Conservation (phyloP, 2,888 invertebrate species). For the Malachius bipustulatus region DNA sequence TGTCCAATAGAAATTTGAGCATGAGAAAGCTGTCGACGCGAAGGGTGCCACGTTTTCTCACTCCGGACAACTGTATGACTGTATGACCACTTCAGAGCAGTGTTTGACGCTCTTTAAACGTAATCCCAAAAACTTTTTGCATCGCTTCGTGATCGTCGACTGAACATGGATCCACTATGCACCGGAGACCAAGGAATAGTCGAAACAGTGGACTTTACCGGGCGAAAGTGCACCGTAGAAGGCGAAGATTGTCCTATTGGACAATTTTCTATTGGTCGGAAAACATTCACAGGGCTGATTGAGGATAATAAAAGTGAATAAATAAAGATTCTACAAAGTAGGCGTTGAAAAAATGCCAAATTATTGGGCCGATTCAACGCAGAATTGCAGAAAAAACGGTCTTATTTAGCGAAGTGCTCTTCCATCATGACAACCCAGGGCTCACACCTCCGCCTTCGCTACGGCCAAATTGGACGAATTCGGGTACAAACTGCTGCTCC, state of each 20-base stretch:
- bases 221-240: slow-evolving; percentile 19
- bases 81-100: too few relatives aligned
- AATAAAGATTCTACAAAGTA: slow-evolving; percentile 17
- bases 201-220: slow-evolving; percentile 11
- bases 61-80: too few relatives aligned
- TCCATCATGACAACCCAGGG: slow-evolving; percentile 21
- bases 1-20: too few relatives aligned
- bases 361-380: slow-evolving; percentile 16
- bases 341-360: slow-evolving; percentile 13
- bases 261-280: slow-evolving; percentile 16
- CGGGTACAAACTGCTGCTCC: not conserved
- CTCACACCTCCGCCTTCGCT: slow-evolving; percentile 5
- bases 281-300: too few relatives aligned
- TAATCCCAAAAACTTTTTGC: too few relatives aligned
- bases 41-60: too few relatives aligned
- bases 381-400: slow-evolving; percentile 14
- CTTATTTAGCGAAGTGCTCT: slow-evolving; percentile 16
- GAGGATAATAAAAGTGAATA: too few relatives aligned
- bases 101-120: too few relatives aligned
- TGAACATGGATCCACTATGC: too few relatives aligned
- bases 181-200: slow-evolving; percentile 25
- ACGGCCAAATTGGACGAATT: slow-evolving; percentile 4
- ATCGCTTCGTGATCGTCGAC: too few relatives aligned
- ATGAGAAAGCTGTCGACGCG: too few relatives aligned
- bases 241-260: slow-evolving; percentile 20